These are phyloP conservation scores for Thamnophis sirtalis DNA, from an alignment of 2,113 vertebrate species.

Conservation along the genomic window DNA sequence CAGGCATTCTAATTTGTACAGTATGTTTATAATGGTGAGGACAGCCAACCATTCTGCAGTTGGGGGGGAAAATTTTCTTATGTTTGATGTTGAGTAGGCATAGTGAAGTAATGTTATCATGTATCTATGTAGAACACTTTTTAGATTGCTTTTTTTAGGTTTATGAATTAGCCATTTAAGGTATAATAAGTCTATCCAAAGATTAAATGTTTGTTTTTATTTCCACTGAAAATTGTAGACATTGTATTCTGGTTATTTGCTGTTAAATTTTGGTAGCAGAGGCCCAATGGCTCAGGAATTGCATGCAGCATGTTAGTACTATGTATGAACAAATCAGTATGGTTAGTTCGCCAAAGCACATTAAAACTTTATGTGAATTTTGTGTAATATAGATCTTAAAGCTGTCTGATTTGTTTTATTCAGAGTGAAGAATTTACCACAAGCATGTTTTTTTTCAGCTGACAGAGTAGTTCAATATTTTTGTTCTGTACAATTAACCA, in stretches of 20 bases:
- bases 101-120: neutral
- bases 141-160: neutral
- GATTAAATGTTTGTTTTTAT: neutral
- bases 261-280: neutral
- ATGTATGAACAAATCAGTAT: neutral
- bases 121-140: neutral
- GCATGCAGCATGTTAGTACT: neutral
- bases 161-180: neutral
- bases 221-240: neutral
- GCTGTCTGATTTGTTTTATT: neutral
- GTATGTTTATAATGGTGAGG: neutral
- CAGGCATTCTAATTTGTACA: neutral
- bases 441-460: neutral
- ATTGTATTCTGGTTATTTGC: neutral
- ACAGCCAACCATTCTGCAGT: neutral
- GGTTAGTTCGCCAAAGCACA: neutral
- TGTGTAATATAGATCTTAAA: neutral
- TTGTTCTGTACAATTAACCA: neutral
- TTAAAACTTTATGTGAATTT: neutral
- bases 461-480: neutral
- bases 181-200: neutral
- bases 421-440: neutral
- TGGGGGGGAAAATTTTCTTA: neutral
- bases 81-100: neutral
- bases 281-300: neutral